These are phyloP conservation scores for Narcine bancroftii DNA, from an alignment of 2,113 vertebrate genomes.

Conservation along the genomic window DNA sequence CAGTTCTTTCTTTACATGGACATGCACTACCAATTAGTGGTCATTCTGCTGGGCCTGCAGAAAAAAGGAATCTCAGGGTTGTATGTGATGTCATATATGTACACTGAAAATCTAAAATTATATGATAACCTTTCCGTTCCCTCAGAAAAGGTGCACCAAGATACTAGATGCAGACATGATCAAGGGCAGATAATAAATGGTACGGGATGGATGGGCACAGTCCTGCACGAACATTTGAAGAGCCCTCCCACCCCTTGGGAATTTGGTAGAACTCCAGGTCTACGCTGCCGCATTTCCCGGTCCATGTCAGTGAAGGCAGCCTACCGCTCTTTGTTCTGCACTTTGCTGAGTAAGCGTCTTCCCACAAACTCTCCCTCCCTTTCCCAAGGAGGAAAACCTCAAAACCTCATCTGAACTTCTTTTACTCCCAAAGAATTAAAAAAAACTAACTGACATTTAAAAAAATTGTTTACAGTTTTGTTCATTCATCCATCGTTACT, in stretches of 20 bases:
- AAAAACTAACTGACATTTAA: not conserved
- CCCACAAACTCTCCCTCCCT: not conserved
- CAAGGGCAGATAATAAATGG: too few species aligned
- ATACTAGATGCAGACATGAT: too few species aligned
- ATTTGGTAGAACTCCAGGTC: not conserved
- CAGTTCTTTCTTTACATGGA: too few species aligned
- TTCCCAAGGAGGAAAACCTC: not conserved
- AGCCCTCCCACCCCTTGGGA: not conserved
- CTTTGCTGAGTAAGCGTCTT: too few species aligned
- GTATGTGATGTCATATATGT: too few species aligned
- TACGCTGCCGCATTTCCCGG: not conserved
- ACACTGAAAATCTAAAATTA: too few species aligned
- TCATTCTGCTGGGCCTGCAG: too few species aligned
- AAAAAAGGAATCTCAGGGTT: too few species aligned
- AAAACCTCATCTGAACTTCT: not conserved
- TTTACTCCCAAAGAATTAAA: not conserved
- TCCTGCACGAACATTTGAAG: not conserved
- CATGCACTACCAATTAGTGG: too few species aligned
- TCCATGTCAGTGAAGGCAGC: not conserved
- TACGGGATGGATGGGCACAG: not conserved
- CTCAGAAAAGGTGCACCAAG: too few species aligned
- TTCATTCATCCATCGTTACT: too few species aligned
- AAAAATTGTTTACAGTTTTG: not conserved
- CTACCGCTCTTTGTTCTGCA: not conserved
- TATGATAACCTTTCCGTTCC: too few species aligned